Evolutionary conservation across 2,797 vertebrate genomes (phyloP).

Genomic region (Enteromius afrohamiltoni): DNA sequence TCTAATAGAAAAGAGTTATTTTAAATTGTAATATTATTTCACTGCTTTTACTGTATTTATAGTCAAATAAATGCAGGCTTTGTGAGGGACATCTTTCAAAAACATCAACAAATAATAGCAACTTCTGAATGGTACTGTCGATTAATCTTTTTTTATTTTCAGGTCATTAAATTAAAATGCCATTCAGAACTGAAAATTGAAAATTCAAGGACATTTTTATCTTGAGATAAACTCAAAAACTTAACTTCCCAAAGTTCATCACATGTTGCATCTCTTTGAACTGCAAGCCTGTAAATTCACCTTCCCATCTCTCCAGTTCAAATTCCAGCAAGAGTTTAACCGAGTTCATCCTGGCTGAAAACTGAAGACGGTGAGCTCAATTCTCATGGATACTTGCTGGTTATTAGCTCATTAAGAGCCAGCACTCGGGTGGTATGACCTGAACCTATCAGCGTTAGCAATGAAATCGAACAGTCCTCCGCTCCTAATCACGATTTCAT

Average conservation of each 20-base stretch:
- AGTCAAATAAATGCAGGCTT: background rate
- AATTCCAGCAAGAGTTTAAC: background rate
- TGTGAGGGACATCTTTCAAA: background rate
- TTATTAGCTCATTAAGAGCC: conserved; percentile 27
- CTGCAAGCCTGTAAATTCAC: background rate
- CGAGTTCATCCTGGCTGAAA: conserved; percentile 5
- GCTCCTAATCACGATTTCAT: conserved; percentile 19
- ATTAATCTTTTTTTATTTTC: background rate
- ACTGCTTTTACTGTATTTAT: background rate
- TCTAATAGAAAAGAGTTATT: background rate
- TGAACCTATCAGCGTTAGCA: conserved; percentile 13
- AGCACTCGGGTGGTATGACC: conserved; percentile 13
- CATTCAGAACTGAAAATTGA: background rate
- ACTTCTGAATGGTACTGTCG: background rate
- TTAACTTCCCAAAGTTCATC: background rate
- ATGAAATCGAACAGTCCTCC: background rate
- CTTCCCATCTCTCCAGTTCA: background rate
- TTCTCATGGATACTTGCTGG: conserved; percentile 3
- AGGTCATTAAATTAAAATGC: background rate
- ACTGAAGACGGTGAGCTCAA: background rate
- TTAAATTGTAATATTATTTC: background rate
- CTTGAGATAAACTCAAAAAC: background rate
- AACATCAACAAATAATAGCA: background rate
- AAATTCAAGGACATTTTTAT: too few species aligned
- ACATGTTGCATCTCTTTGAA: background rate